Percentiles rank a stretch among this genome's conserved stretches.
phyloP scores from a whole-genome alignment of 2,113 vertebrate genomes.

The Sinosuthora webbiana region DNA sequence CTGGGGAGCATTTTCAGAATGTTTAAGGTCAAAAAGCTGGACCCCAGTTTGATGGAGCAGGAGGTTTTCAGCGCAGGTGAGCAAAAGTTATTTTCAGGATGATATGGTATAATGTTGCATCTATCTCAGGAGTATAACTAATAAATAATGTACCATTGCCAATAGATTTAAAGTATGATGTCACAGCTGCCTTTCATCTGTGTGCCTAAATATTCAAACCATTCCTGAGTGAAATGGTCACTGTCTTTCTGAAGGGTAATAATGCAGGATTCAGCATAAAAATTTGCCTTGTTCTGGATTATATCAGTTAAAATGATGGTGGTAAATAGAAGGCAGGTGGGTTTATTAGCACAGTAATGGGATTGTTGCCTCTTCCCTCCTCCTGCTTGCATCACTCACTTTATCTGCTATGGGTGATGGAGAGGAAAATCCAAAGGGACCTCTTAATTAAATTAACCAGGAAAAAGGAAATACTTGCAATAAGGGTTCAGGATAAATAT shows the following conservation, averaged over 20 bases:
- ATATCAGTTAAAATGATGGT: background rate
- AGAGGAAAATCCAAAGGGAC: background rate
- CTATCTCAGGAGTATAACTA: background rate
- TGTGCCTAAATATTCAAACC: background rate
- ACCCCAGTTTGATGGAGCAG: background rate
- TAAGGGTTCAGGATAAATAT: too few species aligned
- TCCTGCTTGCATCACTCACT: background rate
- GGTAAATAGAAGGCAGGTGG: background rate
- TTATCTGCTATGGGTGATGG: background rate
- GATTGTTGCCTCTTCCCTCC: background rate
- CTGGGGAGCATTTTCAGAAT: background rate
- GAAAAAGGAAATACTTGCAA: too few species aligned
- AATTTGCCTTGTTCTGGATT: background rate
- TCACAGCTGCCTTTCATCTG: background rate
- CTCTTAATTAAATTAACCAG: too few species aligned
- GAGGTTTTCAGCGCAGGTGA: background rate
- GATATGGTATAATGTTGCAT: background rate
- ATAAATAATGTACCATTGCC: background rate
- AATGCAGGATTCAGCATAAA: background rate
- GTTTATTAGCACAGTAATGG: background rate
- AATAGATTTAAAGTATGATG: background rate
- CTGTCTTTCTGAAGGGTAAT: background rate
- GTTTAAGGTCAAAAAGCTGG: background rate
- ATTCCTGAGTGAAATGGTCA: background rate
- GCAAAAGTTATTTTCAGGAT: background rate